Conservation (phyloP, 2,113 vertebrate species). For the Ornithorhynchus anatinus region DNA sequence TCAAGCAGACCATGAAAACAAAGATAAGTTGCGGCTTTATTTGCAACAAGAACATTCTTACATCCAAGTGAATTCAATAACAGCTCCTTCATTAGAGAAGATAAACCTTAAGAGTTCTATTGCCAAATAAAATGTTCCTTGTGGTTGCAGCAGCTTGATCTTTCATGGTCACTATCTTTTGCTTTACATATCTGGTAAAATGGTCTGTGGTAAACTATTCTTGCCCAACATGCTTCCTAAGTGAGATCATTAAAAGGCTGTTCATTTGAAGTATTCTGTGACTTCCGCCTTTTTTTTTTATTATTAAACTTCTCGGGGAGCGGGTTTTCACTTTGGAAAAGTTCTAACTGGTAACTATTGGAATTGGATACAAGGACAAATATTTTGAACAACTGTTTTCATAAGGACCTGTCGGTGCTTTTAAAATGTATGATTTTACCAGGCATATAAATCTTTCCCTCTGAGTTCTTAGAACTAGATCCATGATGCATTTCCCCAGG, state of each 20-base stretch:
- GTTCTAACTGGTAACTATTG: too few species aligned
- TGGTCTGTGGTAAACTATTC: neutral
- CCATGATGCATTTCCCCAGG: too few species aligned
- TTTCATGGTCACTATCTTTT: neutral
- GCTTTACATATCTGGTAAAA: neutral
- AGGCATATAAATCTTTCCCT: too few species aligned
- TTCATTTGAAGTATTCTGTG: neutral
- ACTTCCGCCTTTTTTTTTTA: too few species aligned
- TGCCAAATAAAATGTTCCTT: neutral
- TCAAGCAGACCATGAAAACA: neutral
- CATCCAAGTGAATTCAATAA: neutral
- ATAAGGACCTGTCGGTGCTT: too few species aligned
- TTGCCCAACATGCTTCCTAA: neutral
- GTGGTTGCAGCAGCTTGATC: neutral
- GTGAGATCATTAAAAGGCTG: neutral
- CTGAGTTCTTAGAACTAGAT: too few species aligned
- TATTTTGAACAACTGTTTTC: too few species aligned
- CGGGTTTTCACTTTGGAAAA: too few species aligned
- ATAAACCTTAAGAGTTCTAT: neutral
- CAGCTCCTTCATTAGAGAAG: too few species aligned
- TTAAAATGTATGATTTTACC: too few species aligned
- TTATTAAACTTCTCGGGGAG: too few species aligned
- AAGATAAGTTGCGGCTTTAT: neutral
- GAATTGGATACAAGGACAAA: too few species aligned
- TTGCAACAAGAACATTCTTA: neutral